Conservation (phyloP, 2,888 invertebrate genomes). For the Meghimatium bilineatum region DNA sequence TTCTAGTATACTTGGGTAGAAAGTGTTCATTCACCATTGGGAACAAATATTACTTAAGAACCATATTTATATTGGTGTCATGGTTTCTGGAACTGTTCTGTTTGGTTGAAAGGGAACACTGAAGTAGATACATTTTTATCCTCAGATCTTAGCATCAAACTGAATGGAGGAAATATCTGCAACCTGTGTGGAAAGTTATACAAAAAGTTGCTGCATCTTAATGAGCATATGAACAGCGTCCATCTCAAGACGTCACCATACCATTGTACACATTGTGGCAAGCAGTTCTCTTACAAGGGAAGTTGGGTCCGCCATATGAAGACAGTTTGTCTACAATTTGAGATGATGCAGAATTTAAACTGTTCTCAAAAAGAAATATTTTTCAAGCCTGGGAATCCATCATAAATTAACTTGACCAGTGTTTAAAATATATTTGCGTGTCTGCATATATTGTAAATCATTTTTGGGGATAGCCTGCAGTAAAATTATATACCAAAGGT, state of each 20-base stretch:
- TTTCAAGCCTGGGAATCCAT: neutral
- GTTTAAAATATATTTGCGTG: neutral
- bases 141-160: slow-evolving; percentile 35
- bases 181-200: slow-evolving; percentile 40
- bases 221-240: slow-evolving; percentile 42
- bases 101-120: neutral
- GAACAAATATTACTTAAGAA: neutral
- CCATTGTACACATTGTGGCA: slow-evolving; percentile 29
- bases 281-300: slow-evolving; percentile 33
- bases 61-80: neutral
- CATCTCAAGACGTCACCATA: slow-evolving; percentile 29
- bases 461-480: no score
- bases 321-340: slow-evolving; percentile 29
- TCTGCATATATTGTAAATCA: no score
- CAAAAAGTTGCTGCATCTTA: slow-evolving; percentile 39
- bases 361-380: neutral
- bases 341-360: neutral
- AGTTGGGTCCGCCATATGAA: slow-evolving; percentile 41
- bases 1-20: no score
- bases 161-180: slow-evolving; percentile 32
- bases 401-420: neutral
- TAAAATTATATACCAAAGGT: no score
- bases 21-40: no score
- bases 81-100: neutral
- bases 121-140: slow-evolving; percentile 32